phyloP scores from a whole-genome alignment of 2,888 invertebrate species.

The Leucophora obtusa region DNA sequence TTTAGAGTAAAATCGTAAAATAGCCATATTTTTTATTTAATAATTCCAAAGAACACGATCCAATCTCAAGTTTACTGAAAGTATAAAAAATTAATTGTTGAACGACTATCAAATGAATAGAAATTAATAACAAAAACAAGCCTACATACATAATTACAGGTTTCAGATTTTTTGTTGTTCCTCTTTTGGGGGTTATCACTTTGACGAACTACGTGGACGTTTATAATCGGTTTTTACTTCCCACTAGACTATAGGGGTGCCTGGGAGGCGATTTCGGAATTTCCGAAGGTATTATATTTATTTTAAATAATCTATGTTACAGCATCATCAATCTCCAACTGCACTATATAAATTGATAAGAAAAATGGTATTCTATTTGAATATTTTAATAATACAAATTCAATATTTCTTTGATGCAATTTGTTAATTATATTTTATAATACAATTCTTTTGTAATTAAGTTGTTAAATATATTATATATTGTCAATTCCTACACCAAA shows the following conservation, averaged over 20 bases:
- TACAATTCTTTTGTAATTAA: constrained; percentile 16
- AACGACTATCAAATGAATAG: constrained; percentile 15
- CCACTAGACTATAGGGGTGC: background rate
- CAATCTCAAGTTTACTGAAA: constrained; percentile 22
- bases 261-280: background rate
- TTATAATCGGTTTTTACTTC: constrained; percentile 13
- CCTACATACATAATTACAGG: constrained; percentile 28
- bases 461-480: too few relatives aligned
- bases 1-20: constrained; percentile 70
- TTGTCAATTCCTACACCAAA: constrained; percentile 33
- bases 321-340: constrained; percentile 18
- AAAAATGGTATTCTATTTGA: constrained; percentile 22
- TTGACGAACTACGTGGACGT: constrained; percentile 19
- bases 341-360: constrained; percentile 43
- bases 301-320: constrained; percentile 18
- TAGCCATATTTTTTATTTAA: constrained; percentile 66
- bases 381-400: constrained; percentile 5
- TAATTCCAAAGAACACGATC: constrained; percentile 11
- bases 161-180: constrained; percentile 21
- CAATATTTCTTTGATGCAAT: constrained; percentile 30
- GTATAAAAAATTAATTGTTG: constrained; percentile 25
- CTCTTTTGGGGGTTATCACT: constrained; percentile 61
- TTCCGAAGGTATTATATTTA: constrained; percentile 14
- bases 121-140: constrained; percentile 42
- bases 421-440: too few relatives aligned